Base-by-base conservation (phyloP, 2,113 vertebrate species). In the Aythya baeri region DNA sequence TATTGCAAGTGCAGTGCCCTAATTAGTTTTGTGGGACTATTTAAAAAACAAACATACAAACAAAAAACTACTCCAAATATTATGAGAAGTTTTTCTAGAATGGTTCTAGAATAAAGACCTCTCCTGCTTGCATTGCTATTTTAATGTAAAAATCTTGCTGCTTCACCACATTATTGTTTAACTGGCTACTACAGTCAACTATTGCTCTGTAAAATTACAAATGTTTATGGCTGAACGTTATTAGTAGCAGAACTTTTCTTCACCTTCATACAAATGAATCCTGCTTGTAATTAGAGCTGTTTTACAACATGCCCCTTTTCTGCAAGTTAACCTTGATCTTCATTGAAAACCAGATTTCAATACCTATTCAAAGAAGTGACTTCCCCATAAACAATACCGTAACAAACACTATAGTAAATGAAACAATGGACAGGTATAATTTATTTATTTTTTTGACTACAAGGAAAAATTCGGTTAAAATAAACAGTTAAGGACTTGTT, bases 371-470 rank as follows among this genome's bases (percentile, higher is more conserved):
- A 90, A 93, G 46, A 79, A 1, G 3, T 49, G 57, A 93, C 54
- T 88, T 93, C 91, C 71, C 68, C 41, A n/a, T 31, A 50, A 86
- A 89, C 26, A 88, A 34, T 6, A 22, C 2, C n/a, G 3, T 3
- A 72, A 59, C 41, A 84, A 88, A 83, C 16, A 65, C 79, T 21
- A 27, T 1, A 88, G 91, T 32, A 91, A 92, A 54, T 21, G 11
- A 59, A 85, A 91, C 86, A 94, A 94, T 81, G 61, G 67, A n/a
- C 75, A 96, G 89, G 80, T 90, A 79, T 27, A 86, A 86, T 38
- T 21, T 61, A 7, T 21, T 32, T 68, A 90, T 38, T 94, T 91
- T 43, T 94, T 50, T 73, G n/a, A 85, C 27, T 72, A 38, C 6
- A 25, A 75, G 78, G 54, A 36, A 86, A 92, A 94, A 88, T 63